phyloP scores from a whole-genome alignment of 2,797 vertebrate genomes.

The Chloroceryle amazona region DNA sequence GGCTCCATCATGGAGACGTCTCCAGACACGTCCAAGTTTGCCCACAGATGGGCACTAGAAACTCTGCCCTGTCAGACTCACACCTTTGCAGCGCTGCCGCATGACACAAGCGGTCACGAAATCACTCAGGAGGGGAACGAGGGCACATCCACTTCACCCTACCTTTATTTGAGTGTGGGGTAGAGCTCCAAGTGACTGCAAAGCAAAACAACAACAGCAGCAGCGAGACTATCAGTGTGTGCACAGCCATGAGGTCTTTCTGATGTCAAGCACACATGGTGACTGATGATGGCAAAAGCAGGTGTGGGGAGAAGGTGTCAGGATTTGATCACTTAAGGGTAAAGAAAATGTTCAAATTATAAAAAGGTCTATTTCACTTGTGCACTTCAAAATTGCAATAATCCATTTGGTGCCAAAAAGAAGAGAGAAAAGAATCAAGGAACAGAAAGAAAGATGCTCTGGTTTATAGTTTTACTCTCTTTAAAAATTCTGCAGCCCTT shows the following conservation, averaged over 20 bases:
- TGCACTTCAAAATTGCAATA: conserved; percentile 4
- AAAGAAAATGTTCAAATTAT: conserved; percentile 10
- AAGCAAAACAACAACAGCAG: background rate
- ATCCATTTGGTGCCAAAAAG: conserved; percentile 28
- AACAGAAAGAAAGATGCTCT: conserved; percentile 23
- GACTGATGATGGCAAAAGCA: background rate
- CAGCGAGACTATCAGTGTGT: background rate
- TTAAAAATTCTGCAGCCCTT: background rate
- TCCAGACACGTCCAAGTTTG: background rate
- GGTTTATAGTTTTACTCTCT: conserved; percentile 4
- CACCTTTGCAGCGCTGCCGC: fast-evolving
- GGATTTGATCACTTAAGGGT: conserved; percentile 32
- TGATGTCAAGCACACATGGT: background rate
- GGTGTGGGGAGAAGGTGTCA: background rate
- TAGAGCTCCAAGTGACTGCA: background rate
- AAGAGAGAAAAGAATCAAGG: background rate
- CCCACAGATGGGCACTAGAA: background rate
- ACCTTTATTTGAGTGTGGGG: background rate
- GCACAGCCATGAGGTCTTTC: background rate
- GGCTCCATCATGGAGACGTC: background rate
- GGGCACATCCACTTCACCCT: background rate
- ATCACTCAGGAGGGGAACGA: fast-evolving
- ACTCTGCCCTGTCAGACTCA: background rate
- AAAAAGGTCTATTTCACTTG: conserved; percentile 7
- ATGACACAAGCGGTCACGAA: background rate